phyloP scores from a whole-genome alignment of 2,888 invertebrate species.

The Notodonta ziczac region DNA sequence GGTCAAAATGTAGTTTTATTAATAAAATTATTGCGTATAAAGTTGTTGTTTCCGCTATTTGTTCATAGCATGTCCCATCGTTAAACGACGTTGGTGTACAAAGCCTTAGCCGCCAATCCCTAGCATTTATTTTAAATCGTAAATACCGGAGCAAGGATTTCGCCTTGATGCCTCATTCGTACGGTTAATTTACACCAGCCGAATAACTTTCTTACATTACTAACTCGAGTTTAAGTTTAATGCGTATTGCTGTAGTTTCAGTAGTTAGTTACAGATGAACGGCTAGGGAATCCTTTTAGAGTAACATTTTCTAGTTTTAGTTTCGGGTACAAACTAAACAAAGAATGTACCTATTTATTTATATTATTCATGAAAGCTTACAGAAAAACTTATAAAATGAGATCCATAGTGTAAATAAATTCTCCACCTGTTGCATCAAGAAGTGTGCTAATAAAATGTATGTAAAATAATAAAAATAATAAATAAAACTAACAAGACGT shows the following conservation, averaged over 20 bases:
- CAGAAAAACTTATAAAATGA: too few species aligned
- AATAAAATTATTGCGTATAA: too few species aligned
- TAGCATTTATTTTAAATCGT: conserved; percentile 71
- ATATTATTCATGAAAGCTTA: too few species aligned
- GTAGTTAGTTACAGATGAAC: background rate
- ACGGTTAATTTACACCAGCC: conserved; percentile 6
- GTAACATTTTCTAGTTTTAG: background rate
- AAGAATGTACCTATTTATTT: too few species aligned
- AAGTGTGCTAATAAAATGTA: too few species aligned
- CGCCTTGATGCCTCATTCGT: conserved; percentile 54
- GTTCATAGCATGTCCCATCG: conserved; percentile 2
- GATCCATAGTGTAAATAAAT: too few species aligned
- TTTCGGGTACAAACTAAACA: too few species aligned
- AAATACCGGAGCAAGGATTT: conserved; percentile 62
- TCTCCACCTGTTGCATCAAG: too few species aligned
- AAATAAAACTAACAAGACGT: too few species aligned
- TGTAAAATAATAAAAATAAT: too few species aligned
- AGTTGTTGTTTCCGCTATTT: background rate
- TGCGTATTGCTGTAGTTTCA: background rate
- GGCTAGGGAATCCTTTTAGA: background rate
- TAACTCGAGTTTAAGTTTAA: background rate
- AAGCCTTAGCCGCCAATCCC: conserved; percentile 57
- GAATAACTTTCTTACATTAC: conserved; percentile 16
- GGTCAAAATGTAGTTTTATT: too few species aligned
- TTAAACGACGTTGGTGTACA: conserved; percentile 41